phyloP scores from a whole-genome alignment of 2,888 invertebrate species.

The Autographa gamma region DNA sequence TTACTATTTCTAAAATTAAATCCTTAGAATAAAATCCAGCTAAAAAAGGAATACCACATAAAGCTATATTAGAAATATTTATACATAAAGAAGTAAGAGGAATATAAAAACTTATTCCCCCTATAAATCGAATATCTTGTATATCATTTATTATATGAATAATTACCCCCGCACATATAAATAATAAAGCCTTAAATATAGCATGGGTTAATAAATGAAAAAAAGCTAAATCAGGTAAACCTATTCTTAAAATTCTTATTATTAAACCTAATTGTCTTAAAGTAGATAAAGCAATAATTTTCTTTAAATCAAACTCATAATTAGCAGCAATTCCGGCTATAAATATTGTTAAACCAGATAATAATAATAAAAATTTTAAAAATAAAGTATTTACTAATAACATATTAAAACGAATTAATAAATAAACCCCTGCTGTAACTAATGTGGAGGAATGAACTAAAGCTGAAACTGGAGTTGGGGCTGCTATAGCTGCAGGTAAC shows the following conservation, averaged over 20 bases:
- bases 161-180: slow-evolving; percentile 92
- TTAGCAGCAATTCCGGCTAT: slow-evolving; percentile 89
- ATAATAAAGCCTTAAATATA: slow-evolving; percentile 93
- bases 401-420: slow-evolving; percentile 91
- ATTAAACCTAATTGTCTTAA: slow-evolving; percentile 93
- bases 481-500: slow-evolving; percentile 93
- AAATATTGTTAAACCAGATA: slow-evolving; percentile 90
- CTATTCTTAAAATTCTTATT: slow-evolving; percentile 90
- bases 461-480: slow-evolving; percentile 93
- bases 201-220: slow-evolving; percentile 93
- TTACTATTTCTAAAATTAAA: slow-evolving; percentile 89
- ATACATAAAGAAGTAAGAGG: slow-evolving; percentile 88
- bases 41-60: slow-evolving; percentile 91
- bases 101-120: slow-evolving; percentile 81
- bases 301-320: slow-evolving; percentile 92
- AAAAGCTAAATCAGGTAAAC: slow-evolving; percentile 89
- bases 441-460: slow-evolving; percentile 94
- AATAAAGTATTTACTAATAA: slow-evolving; percentile 80
- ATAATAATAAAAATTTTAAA: slow-evolving; percentile 86
- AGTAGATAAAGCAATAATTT: slow-evolving; percentile 94
- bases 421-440: slow-evolving; percentile 93
- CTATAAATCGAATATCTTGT: slow-evolving; percentile 92
- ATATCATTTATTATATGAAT: slow-evolving; percentile 90
- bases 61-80: slow-evolving; percentile 89
- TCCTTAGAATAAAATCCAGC: slow-evolving; percentile 91